A percentile compares a stretch with the other conserved stretches of the same genome.
phyloP scores from a whole-genome alignment of 1,140 invertebrate species.

The Solenopsis invicta region DNA sequence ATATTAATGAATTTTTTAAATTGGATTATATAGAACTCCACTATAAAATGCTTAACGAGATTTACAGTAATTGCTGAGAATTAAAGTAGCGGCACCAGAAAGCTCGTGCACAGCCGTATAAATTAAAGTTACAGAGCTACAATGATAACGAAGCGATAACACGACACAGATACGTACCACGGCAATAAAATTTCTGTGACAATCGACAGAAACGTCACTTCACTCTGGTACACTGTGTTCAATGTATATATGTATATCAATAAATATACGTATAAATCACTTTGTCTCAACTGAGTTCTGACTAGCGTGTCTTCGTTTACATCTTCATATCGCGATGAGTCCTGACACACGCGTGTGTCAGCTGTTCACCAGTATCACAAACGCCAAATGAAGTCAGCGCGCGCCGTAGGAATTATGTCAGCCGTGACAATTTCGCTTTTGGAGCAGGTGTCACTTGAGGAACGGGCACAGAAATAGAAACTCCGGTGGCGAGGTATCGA shows the following conservation, averaged over 20 bases:
- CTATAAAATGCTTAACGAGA: background rate
- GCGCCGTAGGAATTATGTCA: background rate
- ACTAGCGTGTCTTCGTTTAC: conserved; percentile 19
- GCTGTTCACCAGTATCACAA: conserved; percentile 25
- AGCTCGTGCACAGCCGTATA: background rate
- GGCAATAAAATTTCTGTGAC: conserved; percentile 26
- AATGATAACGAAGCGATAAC: conserved; percentile 4
- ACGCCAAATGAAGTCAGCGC: background rate
- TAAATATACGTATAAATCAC: conserved; percentile 20
- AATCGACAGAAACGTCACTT: conserved; percentile 11
- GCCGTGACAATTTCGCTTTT: conserved; percentile 24
- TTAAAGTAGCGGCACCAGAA: background rate
- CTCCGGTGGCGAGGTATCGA: conserved; percentile 24
- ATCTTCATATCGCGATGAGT: conserved; percentile 38
- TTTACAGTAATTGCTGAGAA: background rate
- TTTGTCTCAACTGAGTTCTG: background rate
- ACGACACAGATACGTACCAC: conserved; percentile 29
- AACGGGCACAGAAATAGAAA: conserved; percentile 47
- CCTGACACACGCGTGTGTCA: conserved; percentile 16
- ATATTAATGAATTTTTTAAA: background rate
- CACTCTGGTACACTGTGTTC: conserved; percentile 39
- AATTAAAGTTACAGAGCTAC: conserved; percentile 13
- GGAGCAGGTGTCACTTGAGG: conserved; percentile 36
- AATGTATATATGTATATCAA: conserved; percentile 4
- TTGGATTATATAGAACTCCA: too few relatives aligned